These are phyloP conservation scores for Sarcophaga subvicina DNA, from an alignment of 2,888 invertebrate species.

Conservation along the genomic window DNA sequence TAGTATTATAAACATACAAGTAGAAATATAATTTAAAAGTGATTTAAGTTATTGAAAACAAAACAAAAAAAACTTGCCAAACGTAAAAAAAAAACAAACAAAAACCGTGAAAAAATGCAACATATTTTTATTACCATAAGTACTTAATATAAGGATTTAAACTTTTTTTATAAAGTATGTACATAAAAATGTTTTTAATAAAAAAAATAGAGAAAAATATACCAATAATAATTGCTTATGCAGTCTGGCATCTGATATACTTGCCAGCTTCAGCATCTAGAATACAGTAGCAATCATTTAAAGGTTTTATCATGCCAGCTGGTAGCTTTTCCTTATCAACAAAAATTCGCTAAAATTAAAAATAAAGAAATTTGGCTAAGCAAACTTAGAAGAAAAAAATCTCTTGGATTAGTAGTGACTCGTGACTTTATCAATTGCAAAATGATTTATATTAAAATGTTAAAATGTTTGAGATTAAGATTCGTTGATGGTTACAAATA, in stretches of 20 bases:
- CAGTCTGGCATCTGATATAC: not conserved
- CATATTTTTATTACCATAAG: slow-evolving; percentile 10
- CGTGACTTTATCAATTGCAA: too few species aligned
- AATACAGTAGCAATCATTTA: slow-evolving; percentile 85
- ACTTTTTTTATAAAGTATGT: slow-evolving; percentile 42
- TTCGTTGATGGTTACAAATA: too few species aligned
- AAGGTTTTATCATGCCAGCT: slow-evolving; percentile 88
- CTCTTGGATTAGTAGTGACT: too few species aligned
- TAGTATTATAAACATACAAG: slow-evolving; percentile 45
- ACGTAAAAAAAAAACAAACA: slow-evolving; percentile 29
- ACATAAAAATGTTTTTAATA: slow-evolving; percentile 31
- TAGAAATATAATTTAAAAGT: slow-evolving; percentile 41
- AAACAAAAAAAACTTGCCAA: slow-evolving; percentile 56
- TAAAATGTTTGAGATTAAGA: too few species aligned
- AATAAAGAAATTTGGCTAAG: slow-evolving; percentile 7
- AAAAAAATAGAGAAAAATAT: slow-evolving; percentile 13
- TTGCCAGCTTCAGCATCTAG: slow-evolving; percentile 84
- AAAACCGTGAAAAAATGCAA: not conserved
- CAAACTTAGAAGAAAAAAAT: not conserved
- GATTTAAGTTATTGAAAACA: slow-evolving; percentile 39
- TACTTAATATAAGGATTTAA: slow-evolving; percentile 38
- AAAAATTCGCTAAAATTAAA: slow-evolving; percentile 87
- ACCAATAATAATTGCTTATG: too few species aligned
- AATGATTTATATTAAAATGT: too few species aligned
- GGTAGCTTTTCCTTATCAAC: slow-evolving; percentile 90